phyloP scores from a whole-genome alignment of 2,113 vertebrate genomes.

The Anguilla rostrata region DNA sequence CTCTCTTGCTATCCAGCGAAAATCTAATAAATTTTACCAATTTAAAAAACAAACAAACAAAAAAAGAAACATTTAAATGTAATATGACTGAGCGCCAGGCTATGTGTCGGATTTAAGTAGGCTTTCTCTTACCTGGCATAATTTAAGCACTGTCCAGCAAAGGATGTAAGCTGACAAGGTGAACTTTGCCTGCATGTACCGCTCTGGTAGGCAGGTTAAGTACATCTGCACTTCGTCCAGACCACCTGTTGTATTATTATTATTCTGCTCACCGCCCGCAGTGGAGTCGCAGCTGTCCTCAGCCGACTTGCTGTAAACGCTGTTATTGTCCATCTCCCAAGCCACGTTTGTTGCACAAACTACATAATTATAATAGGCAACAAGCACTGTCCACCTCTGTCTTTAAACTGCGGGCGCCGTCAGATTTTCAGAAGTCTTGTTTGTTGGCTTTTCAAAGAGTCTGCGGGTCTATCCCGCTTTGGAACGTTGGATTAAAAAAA shows the following conservation, averaged over 20 bases:
- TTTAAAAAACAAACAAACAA: not conserved
- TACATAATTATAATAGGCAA: not conserved
- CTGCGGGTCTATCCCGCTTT: not conserved
- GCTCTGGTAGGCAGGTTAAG: slow-evolving; percentile 56
- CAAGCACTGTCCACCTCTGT: not conserved
- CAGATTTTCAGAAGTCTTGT: not conserved
- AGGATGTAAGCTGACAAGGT: slow-evolving; percentile 57
- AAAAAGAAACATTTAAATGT: not conserved
- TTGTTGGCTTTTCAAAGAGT: not conserved
- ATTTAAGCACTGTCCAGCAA: slow-evolving; percentile 66
- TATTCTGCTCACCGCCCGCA: not conserved
- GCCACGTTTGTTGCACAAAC: not conserved
- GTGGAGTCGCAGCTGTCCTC: not conserved
- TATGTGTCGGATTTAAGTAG: not conserved
- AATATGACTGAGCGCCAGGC: no score
- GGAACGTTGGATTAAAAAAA: not conserved
- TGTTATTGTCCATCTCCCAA: slow-evolving; percentile 2
- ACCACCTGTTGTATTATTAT: not conserved
- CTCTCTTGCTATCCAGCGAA: not conserved
- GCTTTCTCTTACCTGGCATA: slow-evolving; percentile 69
- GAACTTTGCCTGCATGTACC: slow-evolving; percentile 57
- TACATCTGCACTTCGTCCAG: slow-evolving; percentile 52
- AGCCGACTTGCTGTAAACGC: not conserved
- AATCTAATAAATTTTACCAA: not conserved
- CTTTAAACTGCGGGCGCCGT: not conserved